These are phyloP conservation scores for Steinernema khuongi DNA, from an alignment of 1,140 invertebrate genomes.

Conservation along the genomic window DNA sequence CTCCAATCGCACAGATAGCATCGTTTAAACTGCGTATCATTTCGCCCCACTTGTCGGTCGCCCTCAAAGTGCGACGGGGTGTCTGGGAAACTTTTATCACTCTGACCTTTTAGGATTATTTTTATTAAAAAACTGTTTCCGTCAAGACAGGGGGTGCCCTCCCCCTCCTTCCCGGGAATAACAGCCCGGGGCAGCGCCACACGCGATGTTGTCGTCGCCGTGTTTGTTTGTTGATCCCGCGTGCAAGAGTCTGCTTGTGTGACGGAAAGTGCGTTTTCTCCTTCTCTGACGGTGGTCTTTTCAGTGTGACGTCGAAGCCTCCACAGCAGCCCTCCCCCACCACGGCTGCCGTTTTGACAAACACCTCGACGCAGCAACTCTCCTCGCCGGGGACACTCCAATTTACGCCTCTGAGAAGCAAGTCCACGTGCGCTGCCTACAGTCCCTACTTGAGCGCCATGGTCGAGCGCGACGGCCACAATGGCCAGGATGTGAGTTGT, in stretches of 20 bases:
- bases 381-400: background rate
- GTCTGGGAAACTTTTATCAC: background rate
- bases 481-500: background rate
- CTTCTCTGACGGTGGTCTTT: background rate
- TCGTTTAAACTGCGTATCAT: background rate
- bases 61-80: background rate
- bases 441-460: constrained; percentile 5
- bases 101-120: constrained; percentile 3
- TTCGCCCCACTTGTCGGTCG: background rate
- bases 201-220: too few species aligned
- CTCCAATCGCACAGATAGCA: background rate
- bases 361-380: background rate
- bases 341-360: constrained; percentile 10
- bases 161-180: too few species aligned
- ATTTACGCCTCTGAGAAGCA: background rate
- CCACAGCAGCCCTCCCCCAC: constrained; percentile 10
- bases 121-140: too few species aligned
- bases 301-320: constrained; percentile 4
- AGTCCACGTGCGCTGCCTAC: constrained; percentile 13
- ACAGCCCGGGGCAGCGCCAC: too few species aligned
- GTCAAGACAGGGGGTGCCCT: too few species aligned
- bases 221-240: too few species aligned
- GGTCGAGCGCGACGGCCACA: background rate
- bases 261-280: background rate
- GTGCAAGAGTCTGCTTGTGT: background rate